These are phyloP conservation scores for Barnardius zonarius DNA, from an alignment of 2,113 vertebrate species.

Conservation along the genomic window DNA sequence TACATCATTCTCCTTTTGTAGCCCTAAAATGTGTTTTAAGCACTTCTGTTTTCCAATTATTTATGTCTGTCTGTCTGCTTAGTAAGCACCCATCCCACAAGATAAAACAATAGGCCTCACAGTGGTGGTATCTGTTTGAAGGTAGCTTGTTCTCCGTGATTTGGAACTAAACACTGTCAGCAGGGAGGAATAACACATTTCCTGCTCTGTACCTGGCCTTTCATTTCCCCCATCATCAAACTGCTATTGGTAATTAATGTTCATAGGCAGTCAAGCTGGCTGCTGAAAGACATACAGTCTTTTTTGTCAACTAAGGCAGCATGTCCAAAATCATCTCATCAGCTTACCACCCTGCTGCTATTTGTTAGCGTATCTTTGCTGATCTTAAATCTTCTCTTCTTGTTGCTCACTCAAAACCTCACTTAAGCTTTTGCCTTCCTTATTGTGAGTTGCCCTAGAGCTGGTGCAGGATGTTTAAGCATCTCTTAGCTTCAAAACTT, in stretches of 20 bases:
- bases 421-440: neutral
- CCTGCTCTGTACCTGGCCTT: conserved; percentile 11
- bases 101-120: neutral
- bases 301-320: neutral
- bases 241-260: neutral
- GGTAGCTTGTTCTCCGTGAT: neutral
- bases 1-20: conserved; percentile 15
- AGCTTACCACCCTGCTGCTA: neutral
- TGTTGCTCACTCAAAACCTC: neutral
- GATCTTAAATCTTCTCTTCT: neutral
- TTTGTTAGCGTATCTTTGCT: neutral
- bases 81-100: neutral
- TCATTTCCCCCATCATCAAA: neutral
- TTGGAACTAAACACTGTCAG: conserved; percentile 29
- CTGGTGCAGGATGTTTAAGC: neutral
- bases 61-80: neutral
- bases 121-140: neutral
- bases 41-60: conserved; percentile 14
- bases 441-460: neutral
- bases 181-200: neutral
- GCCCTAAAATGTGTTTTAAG: neutral
- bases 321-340: neutral
- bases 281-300: neutral
- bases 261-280: neutral
- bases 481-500: neutral